Conservation (phyloP, 2,797 vertebrate species). For the Melanogrammus aeglefinus region DNA sequence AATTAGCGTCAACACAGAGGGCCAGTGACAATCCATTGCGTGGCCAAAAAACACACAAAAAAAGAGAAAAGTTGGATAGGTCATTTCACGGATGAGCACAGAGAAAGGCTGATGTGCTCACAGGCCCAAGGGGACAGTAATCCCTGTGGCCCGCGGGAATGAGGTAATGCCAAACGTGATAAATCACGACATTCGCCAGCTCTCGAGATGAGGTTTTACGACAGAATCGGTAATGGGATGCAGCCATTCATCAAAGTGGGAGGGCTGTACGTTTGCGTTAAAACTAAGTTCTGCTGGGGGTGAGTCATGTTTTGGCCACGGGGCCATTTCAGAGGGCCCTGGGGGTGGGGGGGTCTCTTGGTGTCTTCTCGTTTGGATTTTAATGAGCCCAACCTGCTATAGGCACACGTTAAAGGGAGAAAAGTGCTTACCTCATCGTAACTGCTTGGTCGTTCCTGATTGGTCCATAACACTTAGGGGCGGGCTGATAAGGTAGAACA, state of each 20-base stretch:
- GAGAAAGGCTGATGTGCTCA: slow-evolving; percentile 27
- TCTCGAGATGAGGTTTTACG: slow-evolving; percentile 28
- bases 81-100: slow-evolving; percentile 64
- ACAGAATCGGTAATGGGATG: slow-evolving; percentile 30
- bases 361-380: slow-evolving; percentile 56
- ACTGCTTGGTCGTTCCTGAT: no score
- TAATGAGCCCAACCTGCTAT: slow-evolving; percentile 36
- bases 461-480: no score
- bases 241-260: slow-evolving; percentile 28
- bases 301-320: slow-evolving; percentile 55
- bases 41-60: slow-evolving; percentile 27
- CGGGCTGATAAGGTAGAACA: no score
- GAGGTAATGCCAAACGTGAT: slow-evolving; percentile 59
- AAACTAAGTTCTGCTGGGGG: slow-evolving; percentile 34
- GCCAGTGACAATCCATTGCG: slow-evolving; percentile 52
- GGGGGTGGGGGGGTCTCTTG: slow-evolving; percentile 38
- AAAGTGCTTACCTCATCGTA: no score
- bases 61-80: slow-evolving; percentile 60
- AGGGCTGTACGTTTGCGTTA: slow-evolving; percentile 49
- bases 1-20: slow-evolving; percentile 59
- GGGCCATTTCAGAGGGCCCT: slow-evolving; percentile 40
- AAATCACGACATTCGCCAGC: slow-evolving; percentile 56
- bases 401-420: no score
- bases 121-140: slow-evolving; percentile 49
- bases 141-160: slow-evolving; percentile 42